Percentiles rank a stretch among this genome's conserved stretches.
phyloP scores from a whole-genome alignment of 2,797 vertebrate species.

The Limnodromus scolopaceus region DNA sequence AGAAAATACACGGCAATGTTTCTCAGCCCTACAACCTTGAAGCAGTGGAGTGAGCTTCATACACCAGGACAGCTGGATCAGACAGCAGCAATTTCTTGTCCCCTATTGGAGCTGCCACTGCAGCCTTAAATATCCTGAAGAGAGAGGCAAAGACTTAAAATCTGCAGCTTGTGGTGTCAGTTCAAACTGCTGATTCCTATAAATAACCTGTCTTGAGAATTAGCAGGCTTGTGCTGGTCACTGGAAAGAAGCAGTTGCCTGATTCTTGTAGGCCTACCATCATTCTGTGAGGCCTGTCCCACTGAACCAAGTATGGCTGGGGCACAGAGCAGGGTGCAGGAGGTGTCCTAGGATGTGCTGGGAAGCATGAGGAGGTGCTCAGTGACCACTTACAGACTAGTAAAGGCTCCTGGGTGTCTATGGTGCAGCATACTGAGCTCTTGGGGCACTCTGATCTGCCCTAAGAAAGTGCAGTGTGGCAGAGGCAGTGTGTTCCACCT shows the following conservation, averaged over 20 bases:
- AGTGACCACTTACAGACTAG: neutral
- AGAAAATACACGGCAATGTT: neutral
- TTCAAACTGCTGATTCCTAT: neutral
- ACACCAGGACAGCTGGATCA: rapidly evolving
- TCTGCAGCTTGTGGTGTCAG: neutral
- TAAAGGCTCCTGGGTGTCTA: neutral
- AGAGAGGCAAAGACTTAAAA: neutral
- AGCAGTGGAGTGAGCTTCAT: neutral
- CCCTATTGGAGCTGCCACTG: neutral
- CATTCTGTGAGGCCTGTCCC: rapidly evolving
- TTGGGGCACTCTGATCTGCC: neutral
- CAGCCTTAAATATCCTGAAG: neutral
- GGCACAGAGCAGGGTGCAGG: neutral
- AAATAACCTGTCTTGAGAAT: neutral
- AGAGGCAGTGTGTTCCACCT: neutral
- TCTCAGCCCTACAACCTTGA: neutral
- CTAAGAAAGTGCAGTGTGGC: neutral
- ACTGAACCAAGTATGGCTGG: neutral
- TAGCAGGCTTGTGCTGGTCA: neutral
- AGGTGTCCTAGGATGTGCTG: neutral
- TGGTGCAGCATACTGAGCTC: neutral
- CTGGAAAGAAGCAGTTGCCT: neutral
- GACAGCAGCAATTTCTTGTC: neutral
- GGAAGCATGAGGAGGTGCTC: neutral
- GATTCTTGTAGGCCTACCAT: neutral